These are phyloP conservation scores for Helicoverpa armigera DNA, from an alignment of 1,140 invertebrate species.

Conservation along the genomic window DNA sequence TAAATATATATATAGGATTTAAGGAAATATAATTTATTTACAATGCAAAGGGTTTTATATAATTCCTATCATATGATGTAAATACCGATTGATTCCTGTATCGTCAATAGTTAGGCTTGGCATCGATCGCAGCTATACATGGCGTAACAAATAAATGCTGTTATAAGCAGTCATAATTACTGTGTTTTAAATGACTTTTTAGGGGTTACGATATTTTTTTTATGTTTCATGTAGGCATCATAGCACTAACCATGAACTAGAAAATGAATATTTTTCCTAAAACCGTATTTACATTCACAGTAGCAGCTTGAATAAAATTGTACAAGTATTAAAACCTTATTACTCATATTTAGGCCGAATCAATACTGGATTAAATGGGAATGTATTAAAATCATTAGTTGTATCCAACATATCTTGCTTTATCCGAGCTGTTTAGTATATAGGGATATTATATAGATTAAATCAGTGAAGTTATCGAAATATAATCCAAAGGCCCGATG, in stretches of 20 bases:
- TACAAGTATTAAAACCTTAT: background rate
- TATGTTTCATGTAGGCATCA: background rate
- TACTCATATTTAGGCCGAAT: conserved; percentile 26
- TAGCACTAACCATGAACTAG: background rate
- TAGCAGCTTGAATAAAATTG: background rate
- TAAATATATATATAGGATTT: conserved; percentile 2
- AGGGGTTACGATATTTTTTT: background rate
- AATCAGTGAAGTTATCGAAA: no score
- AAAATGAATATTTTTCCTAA: conserved; percentile 19
- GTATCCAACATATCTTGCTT: no score
- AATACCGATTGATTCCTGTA: conserved; percentile 31
- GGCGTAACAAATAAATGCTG: background rate
- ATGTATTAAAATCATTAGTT: background rate
- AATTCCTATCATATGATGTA: background rate
- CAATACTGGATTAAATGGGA: conserved; percentile 7
- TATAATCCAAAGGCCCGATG: no score
- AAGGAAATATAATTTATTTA: conserved; percentile 34
- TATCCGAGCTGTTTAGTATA: no score
- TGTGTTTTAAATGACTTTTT: background rate
- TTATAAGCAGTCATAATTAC: background rate
- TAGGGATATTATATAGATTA: no score
- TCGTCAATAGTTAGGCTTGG: conserved; percentile 15
- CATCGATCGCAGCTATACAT: conserved; percentile 1
- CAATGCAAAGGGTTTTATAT: conserved; percentile 38
- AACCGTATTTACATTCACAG: background rate